These are phyloP conservation scores for Parazoanthus swiftii DNA, from an alignment of 92 coral and sea anemone genomes.

Conservation along the genomic window DNA sequence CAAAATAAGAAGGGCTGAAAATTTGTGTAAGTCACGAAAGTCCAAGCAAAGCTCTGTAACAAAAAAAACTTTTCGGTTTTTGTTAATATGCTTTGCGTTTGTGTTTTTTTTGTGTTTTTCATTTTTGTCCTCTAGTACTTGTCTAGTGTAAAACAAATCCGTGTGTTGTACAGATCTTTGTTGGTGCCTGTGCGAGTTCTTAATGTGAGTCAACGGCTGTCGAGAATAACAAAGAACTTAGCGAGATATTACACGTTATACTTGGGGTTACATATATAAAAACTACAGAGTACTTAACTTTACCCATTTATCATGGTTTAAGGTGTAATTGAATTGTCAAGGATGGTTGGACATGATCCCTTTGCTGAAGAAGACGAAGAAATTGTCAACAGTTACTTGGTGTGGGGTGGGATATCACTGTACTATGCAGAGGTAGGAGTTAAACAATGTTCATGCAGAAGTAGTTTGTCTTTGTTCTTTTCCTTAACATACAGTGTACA, in stretches of 20 bases:
- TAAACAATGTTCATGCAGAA: neutral
- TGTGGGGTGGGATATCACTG: constrained; percentile 98
- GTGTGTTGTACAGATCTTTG: neutral
- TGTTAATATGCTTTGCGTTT: neutral
- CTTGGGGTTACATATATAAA: neutral
- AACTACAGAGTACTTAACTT: neutral
- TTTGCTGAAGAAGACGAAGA: constrained; percentile 99
- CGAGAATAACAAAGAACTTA: neutral
- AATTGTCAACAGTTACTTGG: constrained; percentile 97
- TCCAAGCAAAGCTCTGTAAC: too few species aligned
- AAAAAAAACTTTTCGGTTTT: too few species aligned
- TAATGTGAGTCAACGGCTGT: neutral
- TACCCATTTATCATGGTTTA: neutral
- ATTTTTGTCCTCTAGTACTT: neutral
- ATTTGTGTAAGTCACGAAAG: neutral
- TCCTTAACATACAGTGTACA: too few species aligned
- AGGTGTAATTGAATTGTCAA: constrained; percentile 94
- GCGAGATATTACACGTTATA: neutral
- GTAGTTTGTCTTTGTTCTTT: neutral
- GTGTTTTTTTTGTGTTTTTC: neutral
- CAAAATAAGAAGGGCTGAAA: neutral
- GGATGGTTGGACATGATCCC: constrained; percentile 95
- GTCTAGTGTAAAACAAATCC: neutral
- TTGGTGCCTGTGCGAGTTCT: neutral
- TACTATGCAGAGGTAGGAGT: constrained; percentile 92